Conservation (phyloP, 1,140 invertebrate species). For the Tetramorium simillimum region DNA sequence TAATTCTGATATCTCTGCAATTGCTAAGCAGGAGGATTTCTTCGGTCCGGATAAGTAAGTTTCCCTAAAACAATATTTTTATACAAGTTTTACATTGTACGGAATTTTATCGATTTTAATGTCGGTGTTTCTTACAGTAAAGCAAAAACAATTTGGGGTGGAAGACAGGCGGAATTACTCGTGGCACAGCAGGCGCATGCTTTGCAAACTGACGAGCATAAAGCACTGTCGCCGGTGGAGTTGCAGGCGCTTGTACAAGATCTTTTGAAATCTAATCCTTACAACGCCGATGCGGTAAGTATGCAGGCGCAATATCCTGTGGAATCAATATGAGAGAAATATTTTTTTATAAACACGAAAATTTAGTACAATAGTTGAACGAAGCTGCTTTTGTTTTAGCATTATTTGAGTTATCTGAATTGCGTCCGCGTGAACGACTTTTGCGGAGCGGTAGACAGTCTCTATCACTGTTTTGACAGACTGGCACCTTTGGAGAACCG, state of each 20-base stretch:
- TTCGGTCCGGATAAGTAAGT: conserved; percentile 49
- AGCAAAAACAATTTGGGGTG: conserved; percentile 90
- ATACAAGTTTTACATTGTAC: not conserved
- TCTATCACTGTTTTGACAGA: conserved; percentile 95
- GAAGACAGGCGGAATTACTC: conserved; percentile 94
- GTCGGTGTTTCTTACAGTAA: conserved; percentile 70
- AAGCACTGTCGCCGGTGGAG: conserved; percentile 91
- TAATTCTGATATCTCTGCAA: conserved; percentile 50
- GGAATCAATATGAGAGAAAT: not conserved
- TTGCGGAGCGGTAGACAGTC: conserved; percentile 92
- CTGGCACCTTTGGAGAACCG: conserved; percentile 86
- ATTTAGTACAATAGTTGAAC: not conserved
- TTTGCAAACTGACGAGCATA: conserved; percentile 92
- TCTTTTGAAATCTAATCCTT: conserved; percentile 92
- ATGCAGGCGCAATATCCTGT: not conserved
- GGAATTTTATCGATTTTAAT: not conserved
- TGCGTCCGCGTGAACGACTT: conserved; percentile 94
- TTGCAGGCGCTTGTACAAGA: conserved; percentile 92
- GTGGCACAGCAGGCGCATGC: conserved; percentile 94
- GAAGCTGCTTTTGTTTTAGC: conserved; percentile 86
- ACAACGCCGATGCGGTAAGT: conserved; percentile 93
- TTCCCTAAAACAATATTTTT: not conserved
- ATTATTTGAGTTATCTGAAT: conserved; percentile 96
- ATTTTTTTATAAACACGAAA: conserved; percentile 14
- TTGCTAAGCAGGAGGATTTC: conserved; percentile 55